These are phyloP conservation scores for Chelmon rostratus DNA, from an alignment of 2,797 vertebrate genomes.

Conservation along the genomic window DNA sequence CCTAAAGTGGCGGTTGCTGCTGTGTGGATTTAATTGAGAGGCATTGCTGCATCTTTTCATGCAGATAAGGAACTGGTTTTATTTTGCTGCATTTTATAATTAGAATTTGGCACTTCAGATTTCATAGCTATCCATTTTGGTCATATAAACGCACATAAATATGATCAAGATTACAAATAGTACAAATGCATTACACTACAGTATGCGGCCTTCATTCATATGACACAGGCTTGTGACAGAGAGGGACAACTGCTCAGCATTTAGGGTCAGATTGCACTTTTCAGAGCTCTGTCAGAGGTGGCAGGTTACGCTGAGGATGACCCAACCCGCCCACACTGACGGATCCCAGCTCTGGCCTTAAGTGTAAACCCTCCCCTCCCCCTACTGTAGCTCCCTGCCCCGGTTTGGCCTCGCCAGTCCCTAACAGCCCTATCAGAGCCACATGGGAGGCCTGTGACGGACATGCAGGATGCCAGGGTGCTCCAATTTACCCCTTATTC, in stretches of 20 bases:
- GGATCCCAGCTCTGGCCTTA: slow-evolving; percentile 70
- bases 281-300: slow-evolving; percentile 78
- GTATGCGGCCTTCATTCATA: slow-evolving; percentile 37
- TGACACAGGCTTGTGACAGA: slow-evolving; percentile 68
- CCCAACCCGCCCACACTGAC: slow-evolving; percentile 80
- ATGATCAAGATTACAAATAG: neutral
- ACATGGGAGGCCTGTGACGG: slow-evolving; percentile 80
- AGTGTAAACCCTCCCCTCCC: slow-evolving; percentile 62
- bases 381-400: slow-evolving; percentile 59
- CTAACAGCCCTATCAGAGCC: slow-evolving; percentile 76
- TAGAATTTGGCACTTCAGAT: neutral
- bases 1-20: slow-evolving; percentile 46
- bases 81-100: slow-evolving; percentile 17
- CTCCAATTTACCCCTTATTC: slow-evolving; percentile 66
- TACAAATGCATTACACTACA: slow-evolving; percentile 25
- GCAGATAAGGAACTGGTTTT: slow-evolving; percentile 12
- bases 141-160: neutral
- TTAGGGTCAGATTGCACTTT: slow-evolving; percentile 80
- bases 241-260: slow-evolving; percentile 74
- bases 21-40: slow-evolving; percentile 68
- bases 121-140: neutral
- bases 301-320: slow-evolving; percentile 79
- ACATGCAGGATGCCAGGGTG: slow-evolving; percentile 55
- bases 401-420: slow-evolving; percentile 70
- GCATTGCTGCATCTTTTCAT: slow-evolving; percentile 38